phyloP scores from a whole-genome alignment of 2,888 invertebrate species.

The Sphaeridia pumilis region DNA sequence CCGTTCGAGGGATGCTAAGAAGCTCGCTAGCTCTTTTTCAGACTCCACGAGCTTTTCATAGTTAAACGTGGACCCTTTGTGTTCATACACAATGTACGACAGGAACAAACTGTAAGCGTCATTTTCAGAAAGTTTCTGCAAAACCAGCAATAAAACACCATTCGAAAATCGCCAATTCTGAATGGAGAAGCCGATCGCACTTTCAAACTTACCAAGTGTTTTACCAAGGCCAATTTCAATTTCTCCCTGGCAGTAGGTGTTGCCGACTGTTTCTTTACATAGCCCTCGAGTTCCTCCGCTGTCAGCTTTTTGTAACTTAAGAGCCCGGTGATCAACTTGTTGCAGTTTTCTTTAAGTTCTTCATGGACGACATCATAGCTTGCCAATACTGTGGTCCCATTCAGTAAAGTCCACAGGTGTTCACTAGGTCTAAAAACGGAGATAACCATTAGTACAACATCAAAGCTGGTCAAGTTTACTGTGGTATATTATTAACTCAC shows the following conservation, averaged over 20 bases:
- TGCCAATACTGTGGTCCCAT: slow-evolving; percentile 20
- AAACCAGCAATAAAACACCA: not conserved
- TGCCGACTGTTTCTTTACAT: slow-evolving; percentile 4
- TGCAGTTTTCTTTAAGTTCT: slow-evolving; percentile 21
- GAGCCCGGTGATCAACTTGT: slow-evolving; percentile 20
- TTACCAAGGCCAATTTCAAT: slow-evolving; percentile 18
- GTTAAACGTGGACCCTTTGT: slow-evolving; percentile 23
- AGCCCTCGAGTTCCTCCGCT: slow-evolving; percentile 6
- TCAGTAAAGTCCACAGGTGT: slow-evolving; percentile 29
- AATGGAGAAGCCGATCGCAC: too few species aligned
- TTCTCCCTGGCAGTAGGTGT: slow-evolving; percentile 7
- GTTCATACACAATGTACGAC: slow-evolving; percentile 31
- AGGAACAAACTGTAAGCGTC: slow-evolving; percentile 25
- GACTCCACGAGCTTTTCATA: slow-evolving; percentile 27
- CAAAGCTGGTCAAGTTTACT: too few species aligned
- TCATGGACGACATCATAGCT: slow-evolving; percentile 28
- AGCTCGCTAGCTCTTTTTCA: slow-evolving; percentile 11
- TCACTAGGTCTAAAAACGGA: slow-evolving; percentile 24
- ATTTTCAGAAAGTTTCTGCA: slow-evolving; percentile 21
- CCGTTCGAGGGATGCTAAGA: slow-evolving; percentile 18
- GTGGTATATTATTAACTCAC: too few species aligned
- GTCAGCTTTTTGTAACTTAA: slow-evolving; percentile 14
- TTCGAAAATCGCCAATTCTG: slow-evolving; percentile 1
- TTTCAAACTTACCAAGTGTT: slow-evolving; percentile 22
- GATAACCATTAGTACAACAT: too few species aligned